Evolutionary conservation across 2,797 vertebrate species (phyloP), one percentile per base, ranked within the genome.

Genomic region (Dryobates pubescens): DNA sequence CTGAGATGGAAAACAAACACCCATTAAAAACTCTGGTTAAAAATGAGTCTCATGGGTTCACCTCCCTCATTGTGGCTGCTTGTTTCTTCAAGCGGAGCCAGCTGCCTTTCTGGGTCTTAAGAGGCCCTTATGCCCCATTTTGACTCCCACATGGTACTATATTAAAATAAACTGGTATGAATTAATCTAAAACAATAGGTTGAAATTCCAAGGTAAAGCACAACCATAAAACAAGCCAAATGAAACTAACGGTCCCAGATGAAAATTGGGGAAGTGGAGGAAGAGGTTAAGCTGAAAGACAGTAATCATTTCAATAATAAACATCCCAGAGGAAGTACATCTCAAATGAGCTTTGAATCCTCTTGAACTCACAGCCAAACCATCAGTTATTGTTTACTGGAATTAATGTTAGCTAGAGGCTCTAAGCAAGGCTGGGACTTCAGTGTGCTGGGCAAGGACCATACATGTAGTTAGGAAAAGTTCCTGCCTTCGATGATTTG

Each of bases 191-290:
- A 89, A 84, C 36, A 76, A 7, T 83, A 22, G 68, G 69, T 78
- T 92, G 70, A 79, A 80, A 94, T 82, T 90, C 47, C 34, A 88
- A 85, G 24, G 43, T 90, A 87, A 89, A 85, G 32, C 30, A 36
- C 36, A 82, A 20, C 65, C 65, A 43, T 71, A 70, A 77, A 92
- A n/a, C 22, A 69, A 81, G 62, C 9, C 62, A 77, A 41, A 6
- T 53, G 51, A 68, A 86, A 58, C 22, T 41, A 62, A 82, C 83
- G n/a, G 27, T 63, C 24, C 22, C 49, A 68, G 47, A 29, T 73
- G 65, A 86, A 86, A 91, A 83, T 0, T 53, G 30, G 32, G 47
- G 49, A 85, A 94, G 20, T 2, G 0, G 9, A 18, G 49, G 49
- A 32, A 68, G 59, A 64, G 9, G 23, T 54, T 57, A 63, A 75